These are phyloP conservation scores for Dascillus cervinus DNA, from an alignment of 2,888 invertebrate genomes.

Conservation along the genomic window DNA sequence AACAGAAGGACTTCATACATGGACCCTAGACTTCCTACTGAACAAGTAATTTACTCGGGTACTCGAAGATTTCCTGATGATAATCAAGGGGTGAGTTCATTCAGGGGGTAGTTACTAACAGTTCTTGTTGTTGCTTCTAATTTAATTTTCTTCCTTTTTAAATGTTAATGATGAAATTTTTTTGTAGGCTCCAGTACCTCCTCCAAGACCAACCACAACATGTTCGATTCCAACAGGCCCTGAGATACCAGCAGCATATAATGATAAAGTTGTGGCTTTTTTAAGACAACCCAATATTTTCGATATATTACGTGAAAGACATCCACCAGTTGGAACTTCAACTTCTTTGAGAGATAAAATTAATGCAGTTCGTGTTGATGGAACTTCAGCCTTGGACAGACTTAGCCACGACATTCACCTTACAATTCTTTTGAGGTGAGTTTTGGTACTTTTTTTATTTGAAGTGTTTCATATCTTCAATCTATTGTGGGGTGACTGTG, in stretches of 20 bases:
- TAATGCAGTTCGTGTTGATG: slow-evolving; percentile 82
- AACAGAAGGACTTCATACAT: slow-evolving; percentile 92
- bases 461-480: slow-evolving; percentile 1
- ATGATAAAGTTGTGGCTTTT: slow-evolving; percentile 95
- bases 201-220: slow-evolving; percentile 55
- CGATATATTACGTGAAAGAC: slow-evolving; percentile 80
- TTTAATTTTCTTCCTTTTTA: too few relatives aligned
- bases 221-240: slow-evolving; percentile 46
- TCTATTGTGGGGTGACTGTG: too few relatives aligned
- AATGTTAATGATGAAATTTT: slow-evolving; percentile 4
- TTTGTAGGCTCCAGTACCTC: slow-evolving; percentile 64
- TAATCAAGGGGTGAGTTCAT: slow-evolving; percentile 21
- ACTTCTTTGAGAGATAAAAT: slow-evolving; percentile 78
- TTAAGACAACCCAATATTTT: slow-evolving; percentile 89
- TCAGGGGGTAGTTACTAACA: slow-evolving; percentile 1
- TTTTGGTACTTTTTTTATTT: slow-evolving; percentile 15
- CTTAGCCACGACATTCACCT: slow-evolving; percentile 90
- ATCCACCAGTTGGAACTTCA: slow-evolving; percentile 63
- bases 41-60: slow-evolving; percentile 47
- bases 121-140: slow-evolving; percentile 1
- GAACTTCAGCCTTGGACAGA: slow-evolving; percentile 73
- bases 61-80: slow-evolving; percentile 23
- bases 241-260: slow-evolving; percentile 83
- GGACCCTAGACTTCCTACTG: slow-evolving; percentile 92
- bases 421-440: slow-evolving; percentile 84